Conservation (phyloP, 2,888 invertebrate species). For the Mallateleia sp. region DNA sequence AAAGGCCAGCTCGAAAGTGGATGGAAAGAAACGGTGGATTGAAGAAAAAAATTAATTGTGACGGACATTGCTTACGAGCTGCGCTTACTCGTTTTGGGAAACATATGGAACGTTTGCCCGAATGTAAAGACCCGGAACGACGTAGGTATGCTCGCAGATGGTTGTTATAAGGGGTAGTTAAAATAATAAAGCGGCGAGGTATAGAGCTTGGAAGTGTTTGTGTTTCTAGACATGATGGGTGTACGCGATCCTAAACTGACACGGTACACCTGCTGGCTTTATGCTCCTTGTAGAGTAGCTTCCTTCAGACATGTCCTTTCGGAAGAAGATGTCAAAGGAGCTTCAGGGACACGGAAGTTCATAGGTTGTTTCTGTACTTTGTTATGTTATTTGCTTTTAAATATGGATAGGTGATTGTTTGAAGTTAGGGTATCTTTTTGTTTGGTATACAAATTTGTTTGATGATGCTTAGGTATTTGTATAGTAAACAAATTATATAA, state of each 20-base stretch:
- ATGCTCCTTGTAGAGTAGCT: slow-evolving; percentile 30
- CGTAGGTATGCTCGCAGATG: slow-evolving; percentile 86
- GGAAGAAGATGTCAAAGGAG: too few species aligned
- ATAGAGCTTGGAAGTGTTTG: slow-evolving; percentile 85
- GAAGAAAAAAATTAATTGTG: slow-evolving; percentile 69
- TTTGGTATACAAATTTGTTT: too few species aligned
- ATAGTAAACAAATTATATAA: too few species aligned
- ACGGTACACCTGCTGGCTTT: slow-evolving; percentile 63
- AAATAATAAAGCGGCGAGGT: slow-evolving; percentile 86
- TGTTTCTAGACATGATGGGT: slow-evolving; percentile 85
- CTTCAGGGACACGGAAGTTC: too few species aligned
- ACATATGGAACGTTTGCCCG: slow-evolving; percentile 64
- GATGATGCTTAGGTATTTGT: too few species aligned
- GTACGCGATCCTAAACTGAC: slow-evolving; percentile 67
- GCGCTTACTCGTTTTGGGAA: slow-evolving; percentile 61
- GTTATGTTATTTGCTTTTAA: too few species aligned
- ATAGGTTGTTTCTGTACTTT: too few species aligned
- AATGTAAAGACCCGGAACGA: slow-evolving; percentile 70
- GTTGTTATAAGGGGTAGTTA: slow-evolving; percentile 84
- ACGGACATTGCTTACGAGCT: slow-evolving; percentile 63
- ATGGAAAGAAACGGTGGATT: not conserved
- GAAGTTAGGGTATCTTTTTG: too few species aligned
- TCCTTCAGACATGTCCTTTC: too few species aligned
- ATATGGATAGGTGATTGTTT: too few species aligned
- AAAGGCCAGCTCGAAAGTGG: slow-evolving; percentile 54